Percentiles rank a stretch among this genome's conserved stretches.
phyloP scores from a whole-genome alignment of 2,797 vertebrate genomes.

The Chromis chromis region DNA sequence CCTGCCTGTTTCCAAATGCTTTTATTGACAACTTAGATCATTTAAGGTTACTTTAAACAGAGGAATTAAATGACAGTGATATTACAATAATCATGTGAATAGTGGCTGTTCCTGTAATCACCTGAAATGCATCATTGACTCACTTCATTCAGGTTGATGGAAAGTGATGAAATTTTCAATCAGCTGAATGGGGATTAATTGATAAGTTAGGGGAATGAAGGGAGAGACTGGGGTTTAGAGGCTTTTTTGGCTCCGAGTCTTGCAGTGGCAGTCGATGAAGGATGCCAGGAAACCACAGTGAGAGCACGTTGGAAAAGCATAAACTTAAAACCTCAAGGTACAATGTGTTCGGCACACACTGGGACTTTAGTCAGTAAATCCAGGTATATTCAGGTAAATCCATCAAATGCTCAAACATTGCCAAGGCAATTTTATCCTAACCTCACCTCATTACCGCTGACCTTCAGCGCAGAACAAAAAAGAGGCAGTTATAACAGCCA shows the following conservation, averaged over 20 bases:
- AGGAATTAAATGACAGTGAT: constrained; percentile 4
- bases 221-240: constrained; percentile 32
- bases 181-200: constrained; percentile 52
- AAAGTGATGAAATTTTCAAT: constrained; percentile 29
- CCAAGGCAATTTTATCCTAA: constrained; percentile 48
- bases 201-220: constrained; percentile 37
- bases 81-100: constrained; percentile 15
- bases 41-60: constrained; percentile 5
- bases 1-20: constrained; percentile 24
- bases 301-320: constrained; percentile 37
- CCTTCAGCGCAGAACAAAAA: constrained; percentile 47
- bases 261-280: constrained; percentile 28
- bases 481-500: background rate
- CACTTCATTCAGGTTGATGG: constrained; percentile 21
- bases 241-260: constrained; percentile 33
- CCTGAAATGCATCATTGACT: constrained; percentile 12
- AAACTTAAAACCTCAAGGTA: constrained; percentile 39
- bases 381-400: constrained; percentile 59
- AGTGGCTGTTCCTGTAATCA: constrained; percentile 21
- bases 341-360: constrained; percentile 33
- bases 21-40: constrained; percentile 7
- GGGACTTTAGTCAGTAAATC: constrained; percentile 40
- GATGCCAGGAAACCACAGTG: constrained; percentile 41
- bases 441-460: constrained; percentile 54
- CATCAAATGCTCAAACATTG: constrained; percentile 44